phyloP scores from a whole-genome alignment of 1,140 invertebrate species.

The Halesus radiatus region DNA sequence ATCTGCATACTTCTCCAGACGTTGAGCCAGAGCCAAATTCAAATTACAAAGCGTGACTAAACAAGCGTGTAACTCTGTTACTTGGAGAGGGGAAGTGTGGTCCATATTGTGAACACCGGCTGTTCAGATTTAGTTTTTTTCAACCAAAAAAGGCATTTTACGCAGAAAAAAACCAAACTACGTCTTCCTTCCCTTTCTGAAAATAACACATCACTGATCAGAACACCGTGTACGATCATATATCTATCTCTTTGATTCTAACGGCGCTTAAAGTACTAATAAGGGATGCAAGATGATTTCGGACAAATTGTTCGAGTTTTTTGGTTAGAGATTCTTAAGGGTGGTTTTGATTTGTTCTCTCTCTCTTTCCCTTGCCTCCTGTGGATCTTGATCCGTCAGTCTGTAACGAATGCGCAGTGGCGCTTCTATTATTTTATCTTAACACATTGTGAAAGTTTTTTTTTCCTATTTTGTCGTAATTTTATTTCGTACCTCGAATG shows the following conservation, averaged over 20 bases:
- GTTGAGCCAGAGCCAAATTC: too few relatives aligned
- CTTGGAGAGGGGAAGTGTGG: not conserved
- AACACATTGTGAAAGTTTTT: too few relatives aligned
- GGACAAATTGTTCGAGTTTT: conserved; percentile 1
- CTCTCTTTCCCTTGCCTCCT: conserved; percentile 9
- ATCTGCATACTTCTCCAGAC: too few relatives aligned
- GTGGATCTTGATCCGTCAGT: conserved; percentile 16
- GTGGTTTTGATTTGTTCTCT: not conserved
- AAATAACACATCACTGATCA: not conserved
- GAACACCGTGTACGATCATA: too few relatives aligned
- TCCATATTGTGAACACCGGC: conserved; percentile 38
- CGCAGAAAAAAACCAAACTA: conserved; percentile 30
- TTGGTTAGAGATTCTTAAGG: not conserved
- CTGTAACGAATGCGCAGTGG: conserved; percentile 20
- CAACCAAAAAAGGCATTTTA: conserved; percentile 42
- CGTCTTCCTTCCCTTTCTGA: not conserved
- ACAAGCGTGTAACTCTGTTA: conserved; percentile 6
- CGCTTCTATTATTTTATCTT: not conserved
- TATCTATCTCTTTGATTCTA: not conserved
- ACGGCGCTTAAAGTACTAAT: too few relatives aligned
- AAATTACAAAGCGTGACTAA: not conserved
- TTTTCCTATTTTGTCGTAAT: too few relatives aligned
- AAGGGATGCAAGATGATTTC: conserved; percentile 8
- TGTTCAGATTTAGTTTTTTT: conserved; percentile 45
- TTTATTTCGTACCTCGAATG: too few relatives aligned